Base-by-base conservation (phyloP, 23 tunicate species). In the Ascidia mentula region DNA sequence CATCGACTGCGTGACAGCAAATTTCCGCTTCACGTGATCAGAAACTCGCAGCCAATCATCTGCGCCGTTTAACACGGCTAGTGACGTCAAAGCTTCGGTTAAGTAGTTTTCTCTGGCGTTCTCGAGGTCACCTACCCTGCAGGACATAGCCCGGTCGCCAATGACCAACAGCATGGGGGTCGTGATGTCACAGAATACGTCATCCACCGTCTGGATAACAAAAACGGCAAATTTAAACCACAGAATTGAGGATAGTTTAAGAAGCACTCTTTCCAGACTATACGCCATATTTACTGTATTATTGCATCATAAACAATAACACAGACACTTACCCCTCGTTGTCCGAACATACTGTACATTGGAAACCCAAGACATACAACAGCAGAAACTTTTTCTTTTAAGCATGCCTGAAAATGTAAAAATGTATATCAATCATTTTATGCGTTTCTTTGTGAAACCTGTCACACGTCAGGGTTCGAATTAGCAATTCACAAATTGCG, bases 321-420 rank as follows among this genome's bases (percentile, higher is more conserved):
- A n/a, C 4, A 53, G 24, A 61, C n/a, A 37, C 86, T 75, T 38
- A 91, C 97, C 84, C 90, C 97, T 76, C 90, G 78, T 42, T 70
- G 72, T 12, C 90, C 97, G 45, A 87, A 87, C 90, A 91, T 76
- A 40, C 80, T 91, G 59, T 72, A 80, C 42, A 82, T 39, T 12
- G 97, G 97, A 65, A 91, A 91, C 5, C 97, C 97, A 72, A 91
- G 53, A 78, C 97, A 91, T 18, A 91, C 38, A 35, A 91, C 84
- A n/a, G 97, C 97, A 17, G 90, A 77, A 18, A 91, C 90, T 36
- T 91, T 46, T 72, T 91, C 97, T 34, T 40, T 83, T 38, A 91
- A 72, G 1, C 90, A 72, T 39, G 82, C 85, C 97, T 91, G 84
- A 18, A 7, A 74, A 31, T 12, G 3, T 30, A 3, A 70, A 34